Conservation (phyloP, 2,797 vertebrate species). For the Xiphorhynchus erythropygius region DNA sequence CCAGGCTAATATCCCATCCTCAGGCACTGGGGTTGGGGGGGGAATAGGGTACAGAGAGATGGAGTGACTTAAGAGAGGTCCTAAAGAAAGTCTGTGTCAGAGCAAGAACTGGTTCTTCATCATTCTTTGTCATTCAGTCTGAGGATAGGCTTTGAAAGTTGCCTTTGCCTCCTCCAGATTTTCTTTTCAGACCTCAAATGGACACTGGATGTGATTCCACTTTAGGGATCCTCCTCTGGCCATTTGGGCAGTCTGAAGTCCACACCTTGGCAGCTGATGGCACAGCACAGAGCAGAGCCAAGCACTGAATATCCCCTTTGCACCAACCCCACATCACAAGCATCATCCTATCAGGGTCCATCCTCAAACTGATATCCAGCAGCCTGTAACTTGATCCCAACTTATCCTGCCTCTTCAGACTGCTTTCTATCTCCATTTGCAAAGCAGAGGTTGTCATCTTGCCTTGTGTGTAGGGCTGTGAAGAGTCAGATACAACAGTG, state of each 20-base stretch:
- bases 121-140: background rate
- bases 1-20: background rate
- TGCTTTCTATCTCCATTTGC: background rate
- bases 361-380: background rate
- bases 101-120: background rate
- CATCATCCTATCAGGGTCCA: background rate
- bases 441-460: background rate
- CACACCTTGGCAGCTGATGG: background rate
- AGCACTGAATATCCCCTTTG: background rate
- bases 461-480: background rate
- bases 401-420: background rate
- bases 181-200: background rate
- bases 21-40: rapidly evolving
- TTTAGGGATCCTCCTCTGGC: background rate
- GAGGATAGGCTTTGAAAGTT: background rate
- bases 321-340: background rate
- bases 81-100: background rate
- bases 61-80: background rate
- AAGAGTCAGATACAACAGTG: background rate
- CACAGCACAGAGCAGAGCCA: background rate
- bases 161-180: background rate
- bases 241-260: background rate
- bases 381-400: background rate
- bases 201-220: background rate
- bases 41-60: background rate